These are phyloP conservation scores for Trachythela sp. DNA, from an alignment of 64 coral and sea anemone species.

Conservation along the genomic window DNA sequence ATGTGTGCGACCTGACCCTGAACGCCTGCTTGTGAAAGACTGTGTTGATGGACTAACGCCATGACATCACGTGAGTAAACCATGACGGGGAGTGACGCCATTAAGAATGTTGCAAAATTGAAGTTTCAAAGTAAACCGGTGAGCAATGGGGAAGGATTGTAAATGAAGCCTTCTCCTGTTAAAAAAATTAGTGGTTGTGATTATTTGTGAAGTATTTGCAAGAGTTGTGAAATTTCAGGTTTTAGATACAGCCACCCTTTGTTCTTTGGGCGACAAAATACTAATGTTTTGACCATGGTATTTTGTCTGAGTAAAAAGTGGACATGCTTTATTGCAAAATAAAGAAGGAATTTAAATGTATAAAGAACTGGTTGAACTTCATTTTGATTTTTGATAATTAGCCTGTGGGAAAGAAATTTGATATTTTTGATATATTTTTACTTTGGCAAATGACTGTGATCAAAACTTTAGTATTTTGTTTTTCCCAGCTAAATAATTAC, in stretches of 20 bases:
- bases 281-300: background rate
- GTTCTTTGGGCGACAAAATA: background rate
- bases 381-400: background rate
- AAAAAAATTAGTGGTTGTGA: background rate
- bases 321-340: background rate
- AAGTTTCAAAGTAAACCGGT: background rate
- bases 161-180: background rate
- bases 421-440: background rate
- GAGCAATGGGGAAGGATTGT: background rate
- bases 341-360: background rate
- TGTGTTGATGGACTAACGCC: background rate
- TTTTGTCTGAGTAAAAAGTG: background rate
- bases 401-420: background rate
- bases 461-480: background rate
- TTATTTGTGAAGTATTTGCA: background rate
- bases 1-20: background rate
- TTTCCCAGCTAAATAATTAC: no score
- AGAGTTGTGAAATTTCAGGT: background rate
- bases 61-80: constrained; percentile 26
- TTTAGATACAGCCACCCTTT: background rate
- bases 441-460: background rate
- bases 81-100: constrained; percentile 8
- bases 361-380: background rate
- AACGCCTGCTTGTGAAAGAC: constrained; percentile 26
- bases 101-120: background rate